phyloP scores from a whole-genome alignment of 2,888 invertebrate species.

The Pachymerium ferrugineum region DNA sequence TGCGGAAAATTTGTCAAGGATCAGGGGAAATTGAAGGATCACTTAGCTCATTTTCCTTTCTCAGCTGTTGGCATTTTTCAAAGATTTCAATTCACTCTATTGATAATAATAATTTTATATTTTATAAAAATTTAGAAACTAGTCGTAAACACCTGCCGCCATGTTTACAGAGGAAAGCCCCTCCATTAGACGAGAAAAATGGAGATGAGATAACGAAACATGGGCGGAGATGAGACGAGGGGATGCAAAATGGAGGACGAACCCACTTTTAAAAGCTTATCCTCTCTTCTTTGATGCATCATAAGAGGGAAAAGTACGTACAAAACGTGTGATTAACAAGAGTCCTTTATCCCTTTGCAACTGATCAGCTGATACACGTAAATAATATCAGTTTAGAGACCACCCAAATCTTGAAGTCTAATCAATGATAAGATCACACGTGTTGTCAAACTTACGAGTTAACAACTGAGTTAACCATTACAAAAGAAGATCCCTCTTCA shows the following conservation, averaged over 20 bases:
- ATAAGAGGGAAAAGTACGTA: slow-evolving; percentile 2
- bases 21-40: too few relatives aligned
- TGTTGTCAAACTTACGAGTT: too few relatives aligned
- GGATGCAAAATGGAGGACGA: slow-evolving; percentile 5
- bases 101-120: too few relatives aligned
- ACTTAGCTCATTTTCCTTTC: too few relatives aligned
- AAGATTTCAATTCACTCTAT: too few relatives aligned
- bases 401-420: background rate
- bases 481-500: too few relatives aligned
- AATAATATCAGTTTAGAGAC: slow-evolving; percentile 7
- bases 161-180: slow-evolving; percentile 8
- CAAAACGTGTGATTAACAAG: slow-evolving; percentile 16
- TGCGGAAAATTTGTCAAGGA: too few relatives aligned
- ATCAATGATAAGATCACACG: too few relatives aligned
- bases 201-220: slow-evolving; percentile 1
- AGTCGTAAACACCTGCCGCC: slow-evolving; percentile 1
- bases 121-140: too few relatives aligned
- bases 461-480: too few relatives aligned
- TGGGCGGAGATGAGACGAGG: slow-evolving; percentile 12
- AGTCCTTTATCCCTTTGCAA: background rate
- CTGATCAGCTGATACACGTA: background rate
- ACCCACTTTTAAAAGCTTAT: slow-evolving; percentile 17
- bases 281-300: too few relatives aligned
- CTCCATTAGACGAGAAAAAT: slow-evolving; percentile 18
- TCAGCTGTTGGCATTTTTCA: too few relatives aligned